phyloP scores from a whole-genome alignment of 2,113 vertebrate species.

The Laticauda colubrina region DNA sequence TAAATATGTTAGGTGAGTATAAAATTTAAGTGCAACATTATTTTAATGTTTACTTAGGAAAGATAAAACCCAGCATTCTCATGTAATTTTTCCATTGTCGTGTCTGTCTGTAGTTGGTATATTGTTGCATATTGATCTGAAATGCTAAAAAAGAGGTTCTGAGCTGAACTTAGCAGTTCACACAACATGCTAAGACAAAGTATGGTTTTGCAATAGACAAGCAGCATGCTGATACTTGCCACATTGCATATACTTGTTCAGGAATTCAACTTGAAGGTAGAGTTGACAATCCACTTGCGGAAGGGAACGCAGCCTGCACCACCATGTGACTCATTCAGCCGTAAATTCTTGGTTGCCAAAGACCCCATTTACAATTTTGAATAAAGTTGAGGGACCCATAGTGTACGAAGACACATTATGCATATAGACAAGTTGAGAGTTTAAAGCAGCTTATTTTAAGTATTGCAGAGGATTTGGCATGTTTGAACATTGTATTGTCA shows the following conservation, averaged over 20 bases:
- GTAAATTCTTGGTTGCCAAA: not conserved
- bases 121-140: not conserved
- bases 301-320: not conserved
- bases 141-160: not conserved
- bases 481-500: not conserved
- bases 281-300: not conserved
- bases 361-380: not conserved
- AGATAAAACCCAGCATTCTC: not conserved
- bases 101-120: not conserved
- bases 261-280: not conserved
- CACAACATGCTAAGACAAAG: not conserved
- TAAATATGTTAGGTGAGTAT: constrained; percentile 96
- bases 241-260: not conserved
- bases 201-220: not conserved
- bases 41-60: not conserved
- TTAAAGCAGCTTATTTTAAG: not conserved
- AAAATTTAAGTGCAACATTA: not conserved
- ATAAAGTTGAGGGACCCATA: not conserved
- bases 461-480: not conserved
- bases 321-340: not conserved
- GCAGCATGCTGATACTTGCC: not conserved
- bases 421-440: not conserved
- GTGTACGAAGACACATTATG: not conserved
- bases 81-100: not conserved
- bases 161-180: not conserved